Conservation (phyloP, 2,113 vertebrate species). For the Sapajus apella region DNA sequence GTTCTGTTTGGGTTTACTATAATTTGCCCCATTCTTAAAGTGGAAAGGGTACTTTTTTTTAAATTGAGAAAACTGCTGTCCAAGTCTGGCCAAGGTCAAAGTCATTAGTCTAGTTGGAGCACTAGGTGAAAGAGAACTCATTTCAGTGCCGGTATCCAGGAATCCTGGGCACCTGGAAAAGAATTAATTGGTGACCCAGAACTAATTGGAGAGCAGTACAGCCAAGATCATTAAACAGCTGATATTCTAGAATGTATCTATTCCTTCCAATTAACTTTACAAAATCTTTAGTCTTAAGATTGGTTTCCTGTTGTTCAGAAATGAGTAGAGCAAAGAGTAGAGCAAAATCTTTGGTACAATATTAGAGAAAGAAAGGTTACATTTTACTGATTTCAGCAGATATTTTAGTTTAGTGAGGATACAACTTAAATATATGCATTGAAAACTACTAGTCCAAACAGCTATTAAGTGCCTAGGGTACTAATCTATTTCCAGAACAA, state of each 20-base stretch:
- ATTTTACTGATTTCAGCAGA: neutral
- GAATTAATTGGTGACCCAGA: constrained; percentile 82
- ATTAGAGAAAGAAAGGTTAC: constrained; percentile 50
- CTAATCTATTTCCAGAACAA: constrained; percentile 29
- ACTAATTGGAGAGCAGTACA: constrained; percentile 73
- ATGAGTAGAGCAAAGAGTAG: constrained; percentile 52
- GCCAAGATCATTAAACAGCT: constrained; percentile 72
- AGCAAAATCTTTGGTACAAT: constrained; percentile 61
- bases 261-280: constrained; percentile 76
- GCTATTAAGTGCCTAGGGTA: neutral
- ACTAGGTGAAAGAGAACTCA: constrained; percentile 71
- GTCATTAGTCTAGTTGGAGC: constrained; percentile 76
- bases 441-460: neutral
- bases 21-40: neutral
- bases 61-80: constrained; percentile 55
- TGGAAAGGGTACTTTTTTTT: constrained; percentile 47
- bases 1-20: neutral
- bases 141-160: constrained; percentile 62
- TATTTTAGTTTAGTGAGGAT: constrained; percentile 15
- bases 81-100: constrained; percentile 72
- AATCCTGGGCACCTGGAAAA: constrained; percentile 78
- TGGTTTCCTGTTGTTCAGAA: constrained; percentile 61
- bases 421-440: neutral
- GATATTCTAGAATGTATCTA: constrained; percentile 73
- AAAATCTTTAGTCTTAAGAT: constrained; percentile 62